Evolutionary conservation across 2,797 vertebrate genomes (phyloP).

Genomic region (Tangara arthus): DNA sequence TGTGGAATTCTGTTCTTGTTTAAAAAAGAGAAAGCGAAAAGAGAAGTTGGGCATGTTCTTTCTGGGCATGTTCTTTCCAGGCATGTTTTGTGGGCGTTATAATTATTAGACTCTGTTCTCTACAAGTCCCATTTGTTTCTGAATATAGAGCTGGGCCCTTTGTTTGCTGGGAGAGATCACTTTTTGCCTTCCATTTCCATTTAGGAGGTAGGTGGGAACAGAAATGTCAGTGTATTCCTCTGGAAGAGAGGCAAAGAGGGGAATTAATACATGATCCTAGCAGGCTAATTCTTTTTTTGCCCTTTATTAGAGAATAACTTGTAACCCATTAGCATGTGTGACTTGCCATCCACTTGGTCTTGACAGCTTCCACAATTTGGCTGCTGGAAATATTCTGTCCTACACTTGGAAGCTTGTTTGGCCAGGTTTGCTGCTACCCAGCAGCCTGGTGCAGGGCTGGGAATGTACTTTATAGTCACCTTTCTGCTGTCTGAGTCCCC

Average conservation of each 20-base stretch:
- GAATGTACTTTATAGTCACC: neutral
- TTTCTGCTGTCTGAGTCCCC: neutral
- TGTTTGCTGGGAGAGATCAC: conserved; percentile 41
- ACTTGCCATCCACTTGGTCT: neutral
- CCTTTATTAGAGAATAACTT: neutral
- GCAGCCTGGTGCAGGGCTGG: neutral
- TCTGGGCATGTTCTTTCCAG: conserved; percentile 51
- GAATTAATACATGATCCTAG: neutral
- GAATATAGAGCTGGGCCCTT: conserved; percentile 52
- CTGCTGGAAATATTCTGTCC: neutral
- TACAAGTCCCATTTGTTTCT: conserved; percentile 64
- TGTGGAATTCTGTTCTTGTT: conserved; percentile 62
- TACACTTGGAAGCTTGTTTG: neutral
- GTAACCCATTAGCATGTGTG: neutral
- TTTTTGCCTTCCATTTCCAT: conserved; percentile 50
- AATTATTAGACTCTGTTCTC: conserved; percentile 61
- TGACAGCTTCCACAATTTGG: neutral
- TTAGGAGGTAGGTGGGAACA: conserved; percentile 65
- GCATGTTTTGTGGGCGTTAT: conserved; percentile 63
- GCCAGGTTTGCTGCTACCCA: neutral
- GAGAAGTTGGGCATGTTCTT: conserved; percentile 42
- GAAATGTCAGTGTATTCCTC: conserved; percentile 46
- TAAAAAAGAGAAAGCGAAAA: neutral
- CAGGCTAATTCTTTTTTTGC: neutral
- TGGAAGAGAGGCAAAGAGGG: conserved; percentile 6